phyloP scores from a whole-genome alignment of 2,888 invertebrate species.

The Chironomus tentans region DNA sequence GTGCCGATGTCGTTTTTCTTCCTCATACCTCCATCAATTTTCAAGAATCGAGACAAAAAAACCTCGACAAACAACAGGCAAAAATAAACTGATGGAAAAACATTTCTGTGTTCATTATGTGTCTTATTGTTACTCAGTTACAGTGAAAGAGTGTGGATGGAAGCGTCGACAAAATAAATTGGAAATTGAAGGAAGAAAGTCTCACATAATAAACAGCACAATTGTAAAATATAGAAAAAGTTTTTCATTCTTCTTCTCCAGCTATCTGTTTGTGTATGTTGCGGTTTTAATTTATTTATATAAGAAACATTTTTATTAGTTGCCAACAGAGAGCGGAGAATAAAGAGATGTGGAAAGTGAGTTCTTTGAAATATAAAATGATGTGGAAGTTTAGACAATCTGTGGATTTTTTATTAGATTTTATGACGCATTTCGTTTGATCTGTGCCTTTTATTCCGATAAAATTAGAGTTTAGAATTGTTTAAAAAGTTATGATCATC shows the following conservation, averaged over 20 bases:
- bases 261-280: neutral
- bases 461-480: too few species aligned
- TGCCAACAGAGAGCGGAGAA: neutral
- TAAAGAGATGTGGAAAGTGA: neutral
- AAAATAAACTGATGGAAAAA: neutral
- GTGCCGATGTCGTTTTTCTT: neutral
- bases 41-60: too few species aligned
- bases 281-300: conserved; percentile 10
- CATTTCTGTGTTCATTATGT: conserved; percentile 23
- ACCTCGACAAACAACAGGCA: conserved; percentile 7
- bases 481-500: too few species aligned
- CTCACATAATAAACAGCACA: neutral
- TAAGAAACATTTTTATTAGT: neutral
- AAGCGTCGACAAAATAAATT: neutral
- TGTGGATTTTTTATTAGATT: too few species aligned
- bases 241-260: neutral
- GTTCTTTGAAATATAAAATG: too few species aligned
- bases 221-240: neutral
- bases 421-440: too few species aligned
- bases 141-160: neutral
- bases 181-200: conserved; percentile 9
- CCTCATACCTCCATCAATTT: neutral
- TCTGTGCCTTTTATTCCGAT: too few species aligned
- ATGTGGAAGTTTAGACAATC: neutral
- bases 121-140: conserved; percentile 5